Base-by-base conservation (phyloP, 1,140 invertebrate species). In the Wiebesia pumilae region DNA sequence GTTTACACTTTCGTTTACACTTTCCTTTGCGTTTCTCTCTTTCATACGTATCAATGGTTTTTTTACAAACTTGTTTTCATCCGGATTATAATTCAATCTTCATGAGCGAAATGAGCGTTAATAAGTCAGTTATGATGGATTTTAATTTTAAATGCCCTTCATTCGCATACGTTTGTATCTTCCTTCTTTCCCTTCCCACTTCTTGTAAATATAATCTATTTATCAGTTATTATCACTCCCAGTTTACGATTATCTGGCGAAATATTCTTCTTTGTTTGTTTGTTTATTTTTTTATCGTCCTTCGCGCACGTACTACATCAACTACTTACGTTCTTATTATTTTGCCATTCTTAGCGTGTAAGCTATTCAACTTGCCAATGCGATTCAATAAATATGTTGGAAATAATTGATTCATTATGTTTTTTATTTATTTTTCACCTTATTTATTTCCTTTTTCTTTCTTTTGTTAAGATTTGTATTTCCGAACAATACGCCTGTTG, bases 301-400 rank as follows among this genome's bases (percentile, higher is more conserved):
- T 88, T 91, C 88, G 88, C 88, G 87, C 90, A 91, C 87, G 88
- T 91, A 90, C 83, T 90, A 91, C 88, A 88, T 90, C 91, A 91
- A 87, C 80, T 89, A 89, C 85, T 91, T 91, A 89, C 83, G 88
- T 91, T 92, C 87, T 90, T 89, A 88, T 62, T 88, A 91, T 90
- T 91, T 89, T 92, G 89, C 88, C 89, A 90, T 91, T 92, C 78
- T 92, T 93, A 92, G 91, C 83, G 90, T 92, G 90, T 93, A 93
- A 94, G 93, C 89, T 90, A 91, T 91, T 88, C 90, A 91, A 92
- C 91, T 93, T 93, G 92, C 93, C 93, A 93, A 92, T 92, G 92
- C 89, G 87, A 89, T 91, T 92, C 87, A 93, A 93, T 93, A 93
- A 93, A 93, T 91, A 92, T 90, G 90, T 93, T 94, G 90, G 90